These are phyloP conservation scores for Cladorhizidae sp. DNA, from an alignment of 37 sponge, comb jelly and placozoan species.

Conservation along the genomic window DNA sequence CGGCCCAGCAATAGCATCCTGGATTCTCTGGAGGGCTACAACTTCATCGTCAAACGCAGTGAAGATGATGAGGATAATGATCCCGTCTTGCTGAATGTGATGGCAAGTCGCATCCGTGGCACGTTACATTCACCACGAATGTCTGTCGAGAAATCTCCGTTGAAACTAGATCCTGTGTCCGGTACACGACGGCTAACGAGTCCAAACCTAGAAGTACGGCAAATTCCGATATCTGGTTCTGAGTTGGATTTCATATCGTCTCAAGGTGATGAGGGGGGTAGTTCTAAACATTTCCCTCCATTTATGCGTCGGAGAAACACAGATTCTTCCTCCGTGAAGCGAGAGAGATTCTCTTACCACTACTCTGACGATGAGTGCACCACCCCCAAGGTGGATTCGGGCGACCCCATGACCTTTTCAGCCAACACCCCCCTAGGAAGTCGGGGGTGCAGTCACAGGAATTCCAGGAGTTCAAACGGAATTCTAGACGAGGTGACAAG, in stretches of 20 bases:
- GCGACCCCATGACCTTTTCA: background rate
- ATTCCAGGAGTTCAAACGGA: background rate
- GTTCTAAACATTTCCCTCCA: background rate
- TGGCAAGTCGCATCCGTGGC: slow-evolving; percentile 5
- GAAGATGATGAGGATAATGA: slow-evolving; percentile 11
- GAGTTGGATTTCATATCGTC: background rate
- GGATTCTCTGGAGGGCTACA: slow-evolving; percentile 8
- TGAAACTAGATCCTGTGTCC: background rate
- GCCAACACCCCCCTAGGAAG: background rate
- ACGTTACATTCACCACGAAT: background rate
- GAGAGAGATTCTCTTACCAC: background rate
- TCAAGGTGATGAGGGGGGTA: background rate
- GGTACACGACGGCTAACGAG: background rate
- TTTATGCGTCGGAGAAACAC: background rate
- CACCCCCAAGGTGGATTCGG: background rate
- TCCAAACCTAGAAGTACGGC: background rate
- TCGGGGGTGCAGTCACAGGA: background rate
- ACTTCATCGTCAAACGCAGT: background rate
- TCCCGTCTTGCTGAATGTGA: slow-evolving; percentile 6
- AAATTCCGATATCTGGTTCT: background rate
- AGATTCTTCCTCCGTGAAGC: no score
- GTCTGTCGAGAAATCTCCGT: background rate
- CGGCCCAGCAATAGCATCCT: slow-evolving; percentile 21
- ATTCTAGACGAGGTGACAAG: background rate
- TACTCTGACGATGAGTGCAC: slow-evolving; percentile 24